phyloP scores from a whole-genome alignment of 2,113 vertebrate genomes.

The Festucalex cinctus region DNA sequence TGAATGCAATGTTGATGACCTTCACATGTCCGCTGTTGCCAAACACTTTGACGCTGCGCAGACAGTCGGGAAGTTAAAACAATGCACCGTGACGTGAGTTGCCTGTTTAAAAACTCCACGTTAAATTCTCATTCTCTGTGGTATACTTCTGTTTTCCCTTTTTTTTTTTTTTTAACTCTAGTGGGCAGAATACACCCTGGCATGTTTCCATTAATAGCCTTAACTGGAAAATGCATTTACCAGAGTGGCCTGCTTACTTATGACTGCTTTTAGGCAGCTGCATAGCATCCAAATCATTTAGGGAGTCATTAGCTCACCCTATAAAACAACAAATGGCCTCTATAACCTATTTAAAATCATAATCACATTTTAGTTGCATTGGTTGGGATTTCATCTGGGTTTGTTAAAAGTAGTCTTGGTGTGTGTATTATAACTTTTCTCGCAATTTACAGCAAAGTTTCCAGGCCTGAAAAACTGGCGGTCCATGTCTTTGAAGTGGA shows the following conservation, averaged over 20 bases:
- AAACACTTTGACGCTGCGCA: slow-evolving; percentile 24
- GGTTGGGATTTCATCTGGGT: background rate
- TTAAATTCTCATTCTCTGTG: slow-evolving; percentile 14
- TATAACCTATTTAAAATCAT: background rate
- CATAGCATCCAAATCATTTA: slow-evolving; percentile 16
- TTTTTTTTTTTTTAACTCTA: slow-evolving; percentile 26
- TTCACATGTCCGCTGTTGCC: slow-evolving; percentile 25
- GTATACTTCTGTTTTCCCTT: too few relatives aligned
- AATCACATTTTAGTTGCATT: background rate
- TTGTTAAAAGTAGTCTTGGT: background rate
- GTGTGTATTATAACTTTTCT: background rate
- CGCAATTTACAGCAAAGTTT: slow-evolving; percentile 79
- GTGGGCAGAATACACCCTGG: slow-evolving; percentile 9
- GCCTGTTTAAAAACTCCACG: slow-evolving; percentile 18
- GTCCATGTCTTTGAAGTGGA: slow-evolving; percentile 97
- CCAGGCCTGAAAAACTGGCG: slow-evolving; percentile 88
- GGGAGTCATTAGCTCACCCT: background rate
- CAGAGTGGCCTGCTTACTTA: background rate
- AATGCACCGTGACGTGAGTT: slow-evolving; percentile 34
- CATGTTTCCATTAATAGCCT: slow-evolving; percentile 14
- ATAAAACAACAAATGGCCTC: slow-evolving; percentile 1
- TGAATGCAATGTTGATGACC: slow-evolving; percentile 37
- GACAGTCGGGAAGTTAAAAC: slow-evolving; percentile 49
- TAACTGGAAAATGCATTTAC: slow-evolving; percentile 21
- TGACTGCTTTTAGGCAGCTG: slow-evolving; percentile 5